Percentiles rank a stretch among this genome's conserved stretches.
phyloP scores from a whole-genome alignment of 2,797 vertebrate species.

The Phrynocephalus forsythii region DNA sequence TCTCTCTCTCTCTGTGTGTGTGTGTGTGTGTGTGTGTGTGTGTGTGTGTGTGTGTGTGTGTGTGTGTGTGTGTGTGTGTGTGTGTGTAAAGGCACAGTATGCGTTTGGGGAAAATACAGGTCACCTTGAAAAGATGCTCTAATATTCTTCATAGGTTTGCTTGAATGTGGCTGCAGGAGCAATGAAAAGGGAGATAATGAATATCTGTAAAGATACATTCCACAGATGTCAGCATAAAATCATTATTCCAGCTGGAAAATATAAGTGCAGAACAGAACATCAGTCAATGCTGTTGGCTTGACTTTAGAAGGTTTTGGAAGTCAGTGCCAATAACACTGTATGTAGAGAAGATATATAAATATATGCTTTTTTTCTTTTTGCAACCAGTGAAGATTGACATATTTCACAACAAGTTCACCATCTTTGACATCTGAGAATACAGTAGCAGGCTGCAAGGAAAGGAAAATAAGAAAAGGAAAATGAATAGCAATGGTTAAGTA shows the following conservation, averaged over 20 bases:
- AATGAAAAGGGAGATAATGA: constrained; percentile 11
- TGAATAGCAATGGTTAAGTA: background rate
- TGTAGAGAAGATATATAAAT: constrained; percentile 30
- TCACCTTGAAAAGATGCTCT: constrained; percentile 18
- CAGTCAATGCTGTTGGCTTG: constrained; percentile 43
- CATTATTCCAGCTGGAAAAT: background rate
- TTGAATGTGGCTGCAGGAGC: background rate
- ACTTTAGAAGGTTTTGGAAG: constrained; percentile 34
- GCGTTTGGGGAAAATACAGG: background rate
- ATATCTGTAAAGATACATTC: constrained; percentile 28
- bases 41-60: no score
- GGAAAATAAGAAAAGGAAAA: background rate
- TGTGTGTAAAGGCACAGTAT: background rate
- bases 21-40: no score
- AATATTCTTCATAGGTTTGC: constrained; percentile 7
- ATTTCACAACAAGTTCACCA: background rate
- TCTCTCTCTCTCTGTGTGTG: no score
- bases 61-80: no score
- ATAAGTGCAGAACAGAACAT: constrained; percentile 44
- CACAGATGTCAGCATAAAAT: constrained; percentile 17
- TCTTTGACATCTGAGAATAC: background rate
- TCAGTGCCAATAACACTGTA: background rate
- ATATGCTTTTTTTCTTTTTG: background rate
- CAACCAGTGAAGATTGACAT: background rate
- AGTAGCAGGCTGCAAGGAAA: background rate